Percentiles rank a stretch among this genome's conserved stretches.
These are phyloP conservation scores for Thaleichthys pacificus DNA, from an alignment of 2,797 vertebrate genomes.

Conservation along the genomic window DNA sequence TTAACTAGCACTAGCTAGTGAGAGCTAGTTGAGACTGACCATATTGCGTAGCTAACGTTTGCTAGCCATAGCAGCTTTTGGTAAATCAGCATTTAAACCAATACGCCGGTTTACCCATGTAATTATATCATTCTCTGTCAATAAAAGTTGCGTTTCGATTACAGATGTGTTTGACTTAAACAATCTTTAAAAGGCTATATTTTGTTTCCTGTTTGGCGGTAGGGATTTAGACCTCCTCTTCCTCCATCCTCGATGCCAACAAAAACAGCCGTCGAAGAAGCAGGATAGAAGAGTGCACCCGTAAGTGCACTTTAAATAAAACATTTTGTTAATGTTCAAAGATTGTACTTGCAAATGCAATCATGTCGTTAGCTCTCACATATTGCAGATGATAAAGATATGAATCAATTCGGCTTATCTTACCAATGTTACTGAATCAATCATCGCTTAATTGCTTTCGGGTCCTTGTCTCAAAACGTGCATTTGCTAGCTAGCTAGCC, in stretches of 20 bases:
- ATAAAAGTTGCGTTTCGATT: neutral
- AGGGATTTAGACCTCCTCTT: slow-evolving; percentile 83
- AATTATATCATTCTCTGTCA: neutral
- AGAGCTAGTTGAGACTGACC: no score
- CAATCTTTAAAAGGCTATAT: slow-evolving; percentile 40
- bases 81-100: no score
- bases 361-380: neutral
- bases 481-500: slow-evolving; percentile 56
- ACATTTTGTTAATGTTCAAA: slow-evolving; percentile 6
- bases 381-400: neutral
- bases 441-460: slow-evolving; percentile 8
- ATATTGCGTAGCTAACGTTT: no score
- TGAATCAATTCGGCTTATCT: neutral
- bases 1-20: no score
- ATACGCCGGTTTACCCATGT: no score
- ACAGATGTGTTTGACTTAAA: neutral
- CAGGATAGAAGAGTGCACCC: slow-evolving; percentile 66
- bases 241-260: slow-evolving; percentile 81
- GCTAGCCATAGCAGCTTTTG: no score
- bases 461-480: slow-evolving; percentile 59
- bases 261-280: slow-evolving; percentile 79
- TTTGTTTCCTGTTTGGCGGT: slow-evolving; percentile 79
- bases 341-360: slow-evolving; percentile 23
- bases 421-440: neutral
- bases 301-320: slow-evolving; percentile 72